Base-by-base conservation (phyloP, 2,888 invertebrate species). In the Mycalesis mineus region DNA sequence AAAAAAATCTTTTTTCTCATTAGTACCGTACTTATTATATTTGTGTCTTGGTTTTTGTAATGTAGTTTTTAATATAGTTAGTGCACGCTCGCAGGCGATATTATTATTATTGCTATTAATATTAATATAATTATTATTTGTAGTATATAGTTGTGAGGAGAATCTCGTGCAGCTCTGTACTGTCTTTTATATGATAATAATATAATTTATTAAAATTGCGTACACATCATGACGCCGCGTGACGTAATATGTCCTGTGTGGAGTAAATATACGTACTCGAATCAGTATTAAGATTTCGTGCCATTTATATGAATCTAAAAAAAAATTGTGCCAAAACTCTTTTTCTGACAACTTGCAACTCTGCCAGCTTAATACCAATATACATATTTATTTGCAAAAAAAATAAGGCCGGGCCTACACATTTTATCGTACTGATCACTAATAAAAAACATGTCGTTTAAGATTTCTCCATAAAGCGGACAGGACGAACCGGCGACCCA, bases 1-100 rank as follows among this genome's bases (percentile, higher is more conserved):
- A 63, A 69, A 41, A 36, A 36, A 55, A 37, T 55, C 42, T 53
- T 55, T 51, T 29, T 9, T 17, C 41, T 36, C 13, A 37, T 31
- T 41, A 44, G 42, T 53, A 64, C n/a, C 67, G 68, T 68, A 60
- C 63, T 56, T 67, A 67, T 67, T 65, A 63, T 67, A 67, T 75
- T 75, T 78, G 75, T 78, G 75, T 77, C 76, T 79, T 77, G 79
- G 74, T 54, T 57, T n/a, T 62, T 68, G 60, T 64, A 61, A 58
- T 57, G 58, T 64, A 56, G 63, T 61, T 40, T 63, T 61, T 73
- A 33, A 33, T 9, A 80, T 75, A 68, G 69, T 68, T 85, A 84
- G 83, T 87, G 88, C 88, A 87, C 88, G 88, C 72, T 72, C 72
- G 77, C 80, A 83, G 81, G 82, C 84, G 78, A 81, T 80, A 80